Base-by-base conservation (phyloP, 1,140 invertebrate genomes). In the Cherax destructor region DNA sequence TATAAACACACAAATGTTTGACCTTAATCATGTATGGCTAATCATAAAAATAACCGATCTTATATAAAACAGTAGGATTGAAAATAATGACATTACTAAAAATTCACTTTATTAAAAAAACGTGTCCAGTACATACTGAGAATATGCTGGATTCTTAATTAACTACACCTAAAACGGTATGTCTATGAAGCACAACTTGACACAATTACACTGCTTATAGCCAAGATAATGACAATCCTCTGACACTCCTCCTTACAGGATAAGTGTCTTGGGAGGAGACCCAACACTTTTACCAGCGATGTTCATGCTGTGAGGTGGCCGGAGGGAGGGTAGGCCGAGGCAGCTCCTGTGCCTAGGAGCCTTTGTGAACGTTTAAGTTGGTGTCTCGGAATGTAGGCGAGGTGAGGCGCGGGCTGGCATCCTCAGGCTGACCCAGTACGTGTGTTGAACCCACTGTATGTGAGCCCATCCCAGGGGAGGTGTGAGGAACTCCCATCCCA, bases 331-430 rank as follows among this genome's bases (percentile, higher is more conserved):
- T 13, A 9, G 76, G 21, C 21, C 11, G 24, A 47, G 7, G 56
- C 18, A 13, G 59, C 24, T 24, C 7, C 59, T 5, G 50, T 50
- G 69, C 69, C 72, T 86, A 86, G 13, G 84, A 86, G 21, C 84
- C 84, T 41, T 86, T 86, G 30, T 86, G 84, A 13, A 49, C 65
- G 30, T 65, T 49, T 4, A 86, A 49, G 72, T 24, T 49, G 50
- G n/a, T 65, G 61, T 90, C 88, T 52, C 69, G 80, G 88, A 84
- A 84, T 11, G 65, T 80, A 21, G 80, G 88, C 80, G 80, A 83
- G 80, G 88, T 47, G 80, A 72, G 59, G 65, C 79, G 79, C 21
- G 86, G 78, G n/a, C 69, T 30, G 69, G n/a, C 7, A 21, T 74
- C 69, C 5, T 74, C n/a, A 30, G n/a, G n/a, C 6, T 10, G 69